These are phyloP conservation scores for Meloidogyne chitwoodi DNA, from an alignment of 1,140 invertebrate genomes.

Conservation along the genomic window DNA sequence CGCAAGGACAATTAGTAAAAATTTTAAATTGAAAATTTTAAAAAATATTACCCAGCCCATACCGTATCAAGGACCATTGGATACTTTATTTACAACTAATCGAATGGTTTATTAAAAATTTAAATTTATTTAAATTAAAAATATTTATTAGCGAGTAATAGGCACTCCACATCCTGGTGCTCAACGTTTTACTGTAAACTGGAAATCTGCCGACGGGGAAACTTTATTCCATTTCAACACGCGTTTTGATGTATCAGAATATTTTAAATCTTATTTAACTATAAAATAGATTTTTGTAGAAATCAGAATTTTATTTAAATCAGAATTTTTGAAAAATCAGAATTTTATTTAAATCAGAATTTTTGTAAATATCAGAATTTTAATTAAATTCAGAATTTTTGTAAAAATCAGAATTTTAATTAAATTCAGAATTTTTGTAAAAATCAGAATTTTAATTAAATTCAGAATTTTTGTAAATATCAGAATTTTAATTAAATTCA, in stretches of 20 bases:
- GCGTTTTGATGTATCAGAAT: conserved; percentile 10
- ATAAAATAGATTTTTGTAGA: too few relatives aligned
- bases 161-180: conserved; percentile 1
- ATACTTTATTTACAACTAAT: conserved; percentile 9
- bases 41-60: background rate
- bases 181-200: conserved; percentile 19
- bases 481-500: background rate
- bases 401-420: background rate
- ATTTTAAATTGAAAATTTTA: background rate
- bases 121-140: background rate
- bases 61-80: conserved; percentile 16
- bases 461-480: background rate
- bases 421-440: background rate
- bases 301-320: background rate
- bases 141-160: background rate
- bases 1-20: conserved; percentile 5
- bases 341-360: too few relatives aligned
- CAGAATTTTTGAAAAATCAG: too few relatives aligned
- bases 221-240: conserved; percentile 24
- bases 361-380: background rate
- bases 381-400: background rate
- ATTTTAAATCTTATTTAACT: too few relatives aligned
- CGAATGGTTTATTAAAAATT: conserved; percentile 1
- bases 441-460: too few relatives aligned
- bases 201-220: background rate